Percentiles rank a stretch among this genome's conserved stretches.
These are phyloP conservation scores for Lacanobia wlatinum DNA, from an alignment of 2,888 invertebrate species.

Conservation along the genomic window DNA sequence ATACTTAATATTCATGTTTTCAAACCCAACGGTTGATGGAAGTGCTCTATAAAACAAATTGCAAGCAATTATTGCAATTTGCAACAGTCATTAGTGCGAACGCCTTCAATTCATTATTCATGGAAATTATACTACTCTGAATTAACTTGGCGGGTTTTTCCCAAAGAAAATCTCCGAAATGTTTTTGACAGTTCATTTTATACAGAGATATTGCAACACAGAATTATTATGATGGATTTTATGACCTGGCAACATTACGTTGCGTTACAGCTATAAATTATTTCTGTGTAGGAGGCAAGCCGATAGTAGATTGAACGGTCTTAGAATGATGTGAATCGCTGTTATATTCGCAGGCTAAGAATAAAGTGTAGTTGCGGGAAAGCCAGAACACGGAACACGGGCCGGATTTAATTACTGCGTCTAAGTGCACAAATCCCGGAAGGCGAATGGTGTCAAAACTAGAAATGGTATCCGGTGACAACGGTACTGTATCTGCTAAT, in stretches of 20 bases:
- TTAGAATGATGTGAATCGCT: constrained; percentile 31
- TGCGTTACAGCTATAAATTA: constrained; percentile 39
- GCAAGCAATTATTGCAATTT: constrained; percentile 45
- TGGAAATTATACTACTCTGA: constrained; percentile 58
- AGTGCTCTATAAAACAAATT: constrained; percentile 37
- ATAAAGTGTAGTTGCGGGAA: constrained; percentile 50
- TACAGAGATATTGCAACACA: constrained; percentile 30
- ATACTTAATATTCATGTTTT: constrained; percentile 24
- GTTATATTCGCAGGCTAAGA: constrained; percentile 51
- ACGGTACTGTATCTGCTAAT: constrained; percentile 36
- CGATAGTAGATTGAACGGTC: constrained; percentile 38
- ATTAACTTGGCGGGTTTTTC: constrained; percentile 23
- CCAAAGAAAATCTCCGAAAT: constrained; percentile 7
- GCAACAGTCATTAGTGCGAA: constrained; percentile 46
- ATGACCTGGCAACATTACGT: constrained; percentile 23
- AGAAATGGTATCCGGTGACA: constrained; percentile 57
- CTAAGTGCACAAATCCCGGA: constrained; percentile 59
- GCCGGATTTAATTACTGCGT: constrained; percentile 59
- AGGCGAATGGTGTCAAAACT: constrained; percentile 57
- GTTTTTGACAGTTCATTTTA: constrained; percentile 13
- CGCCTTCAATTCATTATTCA: constrained; percentile 58
- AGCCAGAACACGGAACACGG: constrained; percentile 53
- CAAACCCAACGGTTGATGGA: constrained; percentile 10
- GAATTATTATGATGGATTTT: constrained; percentile 28
- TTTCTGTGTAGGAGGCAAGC: constrained; percentile 28